Percentiles rank a stretch among this genome's conserved stretches.
Evolutionary conservation across 1,140 invertebrate genomes (phyloP).

Genomic region (Ridgeia piscesae): DNA sequence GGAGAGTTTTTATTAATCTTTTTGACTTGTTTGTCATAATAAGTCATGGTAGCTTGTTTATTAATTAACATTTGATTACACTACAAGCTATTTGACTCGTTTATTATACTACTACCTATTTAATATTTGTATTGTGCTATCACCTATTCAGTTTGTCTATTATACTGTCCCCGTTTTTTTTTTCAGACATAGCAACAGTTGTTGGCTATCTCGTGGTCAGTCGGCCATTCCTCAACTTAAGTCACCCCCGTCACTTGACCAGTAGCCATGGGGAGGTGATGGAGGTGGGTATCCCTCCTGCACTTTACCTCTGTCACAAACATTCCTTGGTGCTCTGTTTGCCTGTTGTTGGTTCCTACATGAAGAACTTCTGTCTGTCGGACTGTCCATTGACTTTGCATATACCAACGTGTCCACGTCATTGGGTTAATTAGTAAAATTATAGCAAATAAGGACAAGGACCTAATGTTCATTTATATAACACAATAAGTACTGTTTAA

Average conservation of each 20-base stretch:
- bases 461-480: no score
- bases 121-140: background rate
- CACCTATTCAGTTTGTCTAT: no score
- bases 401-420: background rate
- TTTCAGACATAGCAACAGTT: slow-evolving; percentile 85
- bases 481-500: no score
- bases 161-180: no score
- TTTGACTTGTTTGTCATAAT: background rate
- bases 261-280: slow-evolving; percentile 70
- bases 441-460: no score
- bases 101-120: background rate
- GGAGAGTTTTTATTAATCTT: slow-evolving; percentile 1
- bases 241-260: slow-evolving; percentile 46
- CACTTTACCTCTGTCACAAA: background rate
- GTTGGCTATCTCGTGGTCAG: slow-evolving; percentile 95
- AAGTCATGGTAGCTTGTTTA: no score
- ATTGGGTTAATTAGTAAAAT: no score
- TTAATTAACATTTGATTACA: no score
- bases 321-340: background rate
- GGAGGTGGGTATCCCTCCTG: slow-evolving; percentile 60
- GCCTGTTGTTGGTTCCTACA: no score
- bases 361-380: background rate
- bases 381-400: background rate
- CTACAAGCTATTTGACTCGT: no score
- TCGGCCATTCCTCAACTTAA: slow-evolving; percentile 82